Conservation (phyloP, 2,888 invertebrate genomes). For the Euphydryas editha region DNA sequence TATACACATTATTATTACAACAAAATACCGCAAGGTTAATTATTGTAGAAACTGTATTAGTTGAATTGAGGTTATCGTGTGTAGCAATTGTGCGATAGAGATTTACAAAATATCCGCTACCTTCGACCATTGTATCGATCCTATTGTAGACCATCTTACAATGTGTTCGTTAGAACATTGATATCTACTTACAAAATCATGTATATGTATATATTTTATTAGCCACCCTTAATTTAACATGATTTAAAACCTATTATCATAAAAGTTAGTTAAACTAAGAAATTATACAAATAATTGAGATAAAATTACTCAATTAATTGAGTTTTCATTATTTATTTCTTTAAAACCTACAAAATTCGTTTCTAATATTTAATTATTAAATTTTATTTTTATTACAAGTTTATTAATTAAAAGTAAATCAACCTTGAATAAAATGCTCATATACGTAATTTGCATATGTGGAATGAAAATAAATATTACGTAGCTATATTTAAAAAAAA, state of each 20-base stretch:
- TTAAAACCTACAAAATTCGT: no score
- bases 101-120: constrained; percentile 74
- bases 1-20: not conserved
- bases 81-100: constrained; percentile 27
- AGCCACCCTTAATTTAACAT: not conserved
- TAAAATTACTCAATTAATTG: no score
- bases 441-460: no score
- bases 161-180: constrained; percentile 28
- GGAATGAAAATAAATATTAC: no score
- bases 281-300: no score
- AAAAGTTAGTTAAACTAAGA: no score
- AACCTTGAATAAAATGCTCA: no score
- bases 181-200: not conserved
- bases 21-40: constrained; percentile 1
- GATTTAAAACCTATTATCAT: not conserved
- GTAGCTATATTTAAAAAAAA: no score
- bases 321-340: no score
- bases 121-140: constrained; percentile 56
- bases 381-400: no score
- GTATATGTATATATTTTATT: not conserved
- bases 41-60: constrained; percentile 24
- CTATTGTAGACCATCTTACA: constrained; percentile 46
- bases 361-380: no score
- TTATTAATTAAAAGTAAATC: no score
- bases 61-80: constrained; percentile 20